A percentile compares a stretch with the other conserved stretches of the same genome.
These are phyloP conservation scores for Aphodius sticticus DNA, from an alignment of 2,888 invertebrate species.

Conservation along the genomic window DNA sequence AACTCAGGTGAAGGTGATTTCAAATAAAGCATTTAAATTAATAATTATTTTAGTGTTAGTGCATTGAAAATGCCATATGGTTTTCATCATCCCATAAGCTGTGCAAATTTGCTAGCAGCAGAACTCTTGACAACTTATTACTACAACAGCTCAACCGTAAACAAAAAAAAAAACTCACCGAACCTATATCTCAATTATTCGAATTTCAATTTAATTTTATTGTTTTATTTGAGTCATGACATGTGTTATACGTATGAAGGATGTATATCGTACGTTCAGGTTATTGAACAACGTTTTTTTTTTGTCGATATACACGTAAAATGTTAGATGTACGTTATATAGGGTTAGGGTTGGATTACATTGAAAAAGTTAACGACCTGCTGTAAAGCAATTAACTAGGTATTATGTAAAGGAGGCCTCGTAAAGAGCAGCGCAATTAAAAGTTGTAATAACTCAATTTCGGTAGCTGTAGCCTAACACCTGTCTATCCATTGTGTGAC, in stretches of 20 bases:
- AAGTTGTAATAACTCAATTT: slow-evolving; percentile 4
- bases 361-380: not conserved
- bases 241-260: not conserved
- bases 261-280: not conserved
- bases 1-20: no score
- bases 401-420: not conserved
- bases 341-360: not conserved
- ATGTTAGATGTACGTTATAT: not conserved
- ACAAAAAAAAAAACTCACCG: no score
- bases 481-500: not conserved
- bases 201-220: not conserved
- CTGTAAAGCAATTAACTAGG: not conserved
- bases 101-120: no score
- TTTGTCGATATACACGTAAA: not conserved
- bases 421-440: not conserved
- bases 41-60: no score
- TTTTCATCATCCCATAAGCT: no score
- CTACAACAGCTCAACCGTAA: no score
- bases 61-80: no score
- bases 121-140: no score
- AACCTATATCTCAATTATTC: no score
- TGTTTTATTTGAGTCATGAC: not conserved
- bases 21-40: no score
- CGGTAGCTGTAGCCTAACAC: not conserved
- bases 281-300: not conserved